Base-by-base conservation (phyloP, 2,113 vertebrate genomes). In the Bufo gargarizans region DNA sequence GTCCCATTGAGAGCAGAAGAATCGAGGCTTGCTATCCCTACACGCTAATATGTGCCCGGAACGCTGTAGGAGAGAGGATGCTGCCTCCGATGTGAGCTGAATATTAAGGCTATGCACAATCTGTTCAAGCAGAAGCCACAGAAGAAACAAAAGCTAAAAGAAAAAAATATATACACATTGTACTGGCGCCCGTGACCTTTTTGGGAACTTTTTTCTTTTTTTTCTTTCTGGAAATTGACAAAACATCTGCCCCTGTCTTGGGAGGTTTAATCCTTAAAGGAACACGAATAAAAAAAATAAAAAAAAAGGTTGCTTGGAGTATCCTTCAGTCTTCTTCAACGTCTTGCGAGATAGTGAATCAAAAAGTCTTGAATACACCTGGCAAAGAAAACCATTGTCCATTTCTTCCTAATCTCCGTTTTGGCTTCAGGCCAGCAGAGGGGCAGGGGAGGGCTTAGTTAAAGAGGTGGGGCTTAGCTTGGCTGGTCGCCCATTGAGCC, bases 1-100 rank as follows among this genome's bases (percentile, higher is more conserved):
- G 59, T 22, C 84, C 85, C 55, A 86, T 78, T 78, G 45, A 86
- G 53, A 47, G 43, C 19, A 53, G 74, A 63, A 86, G 74, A 77
- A 65, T 77, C 14, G 59, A 33, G 49, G 43, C 85, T 43, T 8
- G 56, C 76, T 63, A 17, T 63, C 72, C 76, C 59, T 86, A 65
- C 85, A 79, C 16, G 45, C 47, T 79, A 33, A 55, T 55, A 55
- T 17, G 82, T 84, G 67, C 20, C 81, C 81, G 47, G 43, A 20
- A 47, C 56, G 3, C 61, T 50, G 81, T 65, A 83, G 81, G 19
- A 50, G 59, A 67, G 82, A 84, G 63, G 63, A 50, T 53, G 63
- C 50, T 50, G 78, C 65, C 49, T 55, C 61, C 63, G 12, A 69
- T 84, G 82, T 84, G 82, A 69, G 10, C 2, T 65, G 82, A 84